Conservation (phyloP, 2,797 vertebrate species). For the Loriculus beryllinus region DNA sequence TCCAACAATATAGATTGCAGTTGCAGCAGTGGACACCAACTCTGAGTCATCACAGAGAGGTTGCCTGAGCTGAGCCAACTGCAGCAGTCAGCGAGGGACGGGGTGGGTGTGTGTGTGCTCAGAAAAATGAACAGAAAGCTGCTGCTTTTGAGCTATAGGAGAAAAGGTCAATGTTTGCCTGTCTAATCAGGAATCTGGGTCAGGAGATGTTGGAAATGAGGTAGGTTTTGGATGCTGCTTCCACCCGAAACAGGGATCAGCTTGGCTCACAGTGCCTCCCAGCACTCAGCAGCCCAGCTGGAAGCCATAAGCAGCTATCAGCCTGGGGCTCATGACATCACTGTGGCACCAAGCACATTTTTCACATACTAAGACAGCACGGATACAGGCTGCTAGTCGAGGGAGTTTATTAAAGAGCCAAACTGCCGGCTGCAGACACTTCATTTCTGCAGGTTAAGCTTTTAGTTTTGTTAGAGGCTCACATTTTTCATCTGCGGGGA, state of each 20-base stretch:
- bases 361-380: slow-evolving; percentile 1
- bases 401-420: background rate
- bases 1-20: background rate
- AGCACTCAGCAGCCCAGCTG: slow-evolving; percentile 65
- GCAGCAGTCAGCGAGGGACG: background rate
- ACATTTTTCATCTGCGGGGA: background rate
- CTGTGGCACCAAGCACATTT: slow-evolving; percentile 9
- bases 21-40: background rate
- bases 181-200: background rate
- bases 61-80: background rate
- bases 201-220: background rate
- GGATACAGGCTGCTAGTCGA: slow-evolving; percentile 18
- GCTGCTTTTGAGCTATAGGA: background rate
- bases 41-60: background rate
- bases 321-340: slow-evolving; percentile 40
- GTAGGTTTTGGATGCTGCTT: background rate
- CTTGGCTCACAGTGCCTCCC: background rate
- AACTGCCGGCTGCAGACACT: background rate
- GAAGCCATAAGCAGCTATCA: slow-evolving; percentile 47
- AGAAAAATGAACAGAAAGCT: background rate
- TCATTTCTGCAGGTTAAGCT: slow-evolving; percentile 10
- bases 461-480: background rate
- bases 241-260: background rate
- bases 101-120: background rate
- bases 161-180: background rate